Base-by-base conservation (phyloP, 2,797 vertebrate species). In the Silurus aristotelis region DNA sequence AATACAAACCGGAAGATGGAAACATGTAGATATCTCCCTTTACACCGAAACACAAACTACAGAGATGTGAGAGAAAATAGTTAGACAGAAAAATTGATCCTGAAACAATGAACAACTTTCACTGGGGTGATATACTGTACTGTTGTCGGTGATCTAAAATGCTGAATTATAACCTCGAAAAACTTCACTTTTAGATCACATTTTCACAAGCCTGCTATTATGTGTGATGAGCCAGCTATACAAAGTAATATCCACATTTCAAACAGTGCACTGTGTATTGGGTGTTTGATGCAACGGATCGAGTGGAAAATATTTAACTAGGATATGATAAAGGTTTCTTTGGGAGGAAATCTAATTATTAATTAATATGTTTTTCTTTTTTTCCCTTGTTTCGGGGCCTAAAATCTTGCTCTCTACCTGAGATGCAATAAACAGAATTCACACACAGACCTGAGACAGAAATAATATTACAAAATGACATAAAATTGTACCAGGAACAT, bases 1-100 rank as follows among this genome's bases (percentile, higher is more conserved):
- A 94, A 98, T 99, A 99, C 98, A 99, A 99, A 99, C 97, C 96
- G 96, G 94, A 95, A 95, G 92, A 97, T 96, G 97, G 95, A 94
- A 96, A 95, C 95, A 96, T 95, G 96, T 96, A 96, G 95, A 96
- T 96, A 95, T 95, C 95, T 91, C 89, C 92, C 93, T 91, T 95
- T 96, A 97, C 96, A 96, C 89, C 92, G 94, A 94, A 95, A 96
- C 94, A 95, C 95, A 96, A 96, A 96, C 95, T 95, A 97, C 96
- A 96, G 94, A 95, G 94, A 93, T 94, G 93, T 94, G 96, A 96
- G 95, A 90, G 89, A 92, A 94, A 52, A 52, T 52, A 52, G 94
- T 96, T 93, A 92, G 96, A 96, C 95, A 95, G 95, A 80, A 95
- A 94, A 95, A 95, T 93, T 94, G 93, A 90, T 92, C 77, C 70